Conservation (phyloP, 2,113 vertebrate species). For the Otolemur garnettii region DNA sequence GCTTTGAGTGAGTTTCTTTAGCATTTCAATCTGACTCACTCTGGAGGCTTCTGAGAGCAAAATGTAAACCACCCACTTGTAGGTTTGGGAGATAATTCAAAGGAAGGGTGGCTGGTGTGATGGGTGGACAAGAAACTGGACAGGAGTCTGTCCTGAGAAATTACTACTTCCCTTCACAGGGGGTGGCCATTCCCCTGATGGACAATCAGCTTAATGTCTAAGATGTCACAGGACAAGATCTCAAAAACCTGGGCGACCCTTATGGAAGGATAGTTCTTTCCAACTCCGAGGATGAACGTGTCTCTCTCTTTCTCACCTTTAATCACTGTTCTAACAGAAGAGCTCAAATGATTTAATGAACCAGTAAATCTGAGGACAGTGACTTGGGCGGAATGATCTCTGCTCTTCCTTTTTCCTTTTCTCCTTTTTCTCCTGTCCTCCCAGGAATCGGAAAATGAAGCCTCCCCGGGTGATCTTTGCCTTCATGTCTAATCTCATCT, state of each 20-base stretch:
- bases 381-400: no score
- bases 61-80: neutral
- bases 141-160: neutral
- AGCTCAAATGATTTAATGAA: neutral
- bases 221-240: neutral
- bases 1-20: neutral
- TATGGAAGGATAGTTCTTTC: neutral
- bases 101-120: rapidly evolving
- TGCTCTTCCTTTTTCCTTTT: neutral
- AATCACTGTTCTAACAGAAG: neutral
- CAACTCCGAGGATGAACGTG: neutral
- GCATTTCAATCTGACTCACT: neutral
- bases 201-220: neutral
- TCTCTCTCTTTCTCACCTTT: neutral
- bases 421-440: neutral
- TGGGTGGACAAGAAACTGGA: no score
- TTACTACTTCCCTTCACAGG: neutral
- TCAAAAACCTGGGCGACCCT: neutral
- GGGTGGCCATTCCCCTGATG: neutral
- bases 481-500: neutral
- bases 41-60: neutral
- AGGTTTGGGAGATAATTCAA: neutral
- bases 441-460: neutral
- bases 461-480: no score
- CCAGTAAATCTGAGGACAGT: neutral